These are phyloP conservation scores for Eupeodes corollae DNA, from an alignment of 1,140 invertebrate species.

Conservation along the genomic window DNA sequence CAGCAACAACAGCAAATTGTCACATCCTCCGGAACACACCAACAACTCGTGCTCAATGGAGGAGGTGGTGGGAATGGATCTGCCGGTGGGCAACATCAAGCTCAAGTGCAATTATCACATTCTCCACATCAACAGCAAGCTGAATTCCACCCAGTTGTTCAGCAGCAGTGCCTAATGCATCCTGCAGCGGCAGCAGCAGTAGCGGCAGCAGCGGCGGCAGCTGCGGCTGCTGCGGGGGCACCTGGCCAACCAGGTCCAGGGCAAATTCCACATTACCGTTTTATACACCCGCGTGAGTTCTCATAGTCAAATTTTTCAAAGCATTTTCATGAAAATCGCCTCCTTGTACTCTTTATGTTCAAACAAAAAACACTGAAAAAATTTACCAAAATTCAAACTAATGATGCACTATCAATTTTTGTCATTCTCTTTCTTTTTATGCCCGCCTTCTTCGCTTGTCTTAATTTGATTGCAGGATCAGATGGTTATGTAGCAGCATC, in stretches of 20 bases:
- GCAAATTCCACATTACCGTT: no score
- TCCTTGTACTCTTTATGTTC: not conserved
- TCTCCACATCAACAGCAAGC: not conserved
- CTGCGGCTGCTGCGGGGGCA: no score
- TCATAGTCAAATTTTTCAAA: not conserved
- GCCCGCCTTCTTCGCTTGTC: no score
- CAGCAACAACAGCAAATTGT: constrained; percentile 3
- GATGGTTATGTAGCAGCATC: constrained; percentile 7
- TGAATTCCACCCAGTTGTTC: not conserved
- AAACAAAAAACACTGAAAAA: no score
- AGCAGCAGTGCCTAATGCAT: not conserved
- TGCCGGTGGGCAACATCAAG: not conserved
- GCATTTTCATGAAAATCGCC: not conserved
- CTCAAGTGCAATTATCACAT: not conserved
- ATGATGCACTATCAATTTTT: no score
- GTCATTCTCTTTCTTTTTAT: no score
- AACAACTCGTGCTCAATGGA: not conserved
- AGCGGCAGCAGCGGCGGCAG: no score
- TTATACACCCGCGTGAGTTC: no score
- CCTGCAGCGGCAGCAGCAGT: no score
- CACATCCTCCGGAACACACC: not conserved
- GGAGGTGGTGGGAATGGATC: not conserved
- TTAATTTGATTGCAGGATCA: not conserved
- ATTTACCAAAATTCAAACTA: no score
- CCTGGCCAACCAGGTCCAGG: no score